phyloP scores from a whole-genome alignment of 2,797 vertebrate species.

The Ctenopoma multispine region DNA sequence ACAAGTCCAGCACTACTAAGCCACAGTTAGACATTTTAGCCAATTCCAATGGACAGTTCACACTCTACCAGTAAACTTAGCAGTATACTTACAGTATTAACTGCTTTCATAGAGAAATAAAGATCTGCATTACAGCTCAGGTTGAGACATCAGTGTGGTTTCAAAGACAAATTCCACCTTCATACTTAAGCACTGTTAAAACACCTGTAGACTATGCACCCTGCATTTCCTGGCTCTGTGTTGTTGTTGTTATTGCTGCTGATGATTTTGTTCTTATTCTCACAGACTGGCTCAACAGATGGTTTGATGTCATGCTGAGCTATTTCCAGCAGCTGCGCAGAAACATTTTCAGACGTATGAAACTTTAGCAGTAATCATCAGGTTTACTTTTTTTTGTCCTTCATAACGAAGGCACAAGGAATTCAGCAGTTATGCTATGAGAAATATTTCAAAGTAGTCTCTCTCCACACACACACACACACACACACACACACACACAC shows the following conservation, averaged over 20 bases:
- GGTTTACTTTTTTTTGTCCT: neutral
- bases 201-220: neutral
- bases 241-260: neutral
- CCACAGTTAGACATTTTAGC: too few relatives aligned
- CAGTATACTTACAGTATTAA: neutral
- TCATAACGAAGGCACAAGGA: neutral
- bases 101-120: neutral
- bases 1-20: too few relatives aligned
- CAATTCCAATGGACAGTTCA: too few relatives aligned
- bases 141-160: constrained; percentile 22
- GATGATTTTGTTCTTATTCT: neutral
- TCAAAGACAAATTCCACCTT: neutral
- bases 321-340: constrained; percentile 24
- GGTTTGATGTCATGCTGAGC: constrained; percentile 18
- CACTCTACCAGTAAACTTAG: too few relatives aligned
- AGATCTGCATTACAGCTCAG: constrained; percentile 5
- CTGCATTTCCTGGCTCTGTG: constrained; percentile 7
- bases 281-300: constrained; percentile 25
- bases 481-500: neutral
- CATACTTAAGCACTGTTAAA: constrained; percentile 6
- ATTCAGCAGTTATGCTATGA: neutral
- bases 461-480: too few relatives aligned
- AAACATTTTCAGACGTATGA: constrained; percentile 1
- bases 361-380: constrained; percentile 6
- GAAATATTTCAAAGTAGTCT: constrained; percentile 2